Conservation (phyloP, 1,140 invertebrate genomes). For the Drosophila lowei region DNA sequence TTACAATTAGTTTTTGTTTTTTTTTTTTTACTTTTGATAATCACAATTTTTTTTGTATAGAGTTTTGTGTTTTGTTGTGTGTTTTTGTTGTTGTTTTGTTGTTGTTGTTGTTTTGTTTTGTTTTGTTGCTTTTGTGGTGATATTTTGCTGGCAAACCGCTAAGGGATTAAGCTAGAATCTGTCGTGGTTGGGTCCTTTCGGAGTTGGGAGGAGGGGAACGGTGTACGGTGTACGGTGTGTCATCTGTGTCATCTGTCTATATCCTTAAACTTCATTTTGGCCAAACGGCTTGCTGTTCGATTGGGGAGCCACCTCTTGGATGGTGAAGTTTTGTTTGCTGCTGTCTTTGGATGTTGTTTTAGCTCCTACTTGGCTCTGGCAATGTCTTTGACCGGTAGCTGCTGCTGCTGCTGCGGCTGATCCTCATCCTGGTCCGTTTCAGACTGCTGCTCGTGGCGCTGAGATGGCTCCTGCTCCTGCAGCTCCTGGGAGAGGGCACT, state of each 20-base stretch:
- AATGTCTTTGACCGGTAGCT: constrained; percentile 1
- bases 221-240: no score
- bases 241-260: neutral
- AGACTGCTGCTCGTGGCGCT: constrained; percentile 12
- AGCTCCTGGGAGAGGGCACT: constrained; percentile 17
- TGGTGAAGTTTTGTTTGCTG: constrained; percentile 41
- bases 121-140: constrained; percentile 19
- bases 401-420: constrained; percentile 13
- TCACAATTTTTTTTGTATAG: constrained; percentile 44
- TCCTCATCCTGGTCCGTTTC: neutral
- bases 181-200: constrained; percentile 22
- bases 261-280: neutral
- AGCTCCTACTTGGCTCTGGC: constrained; percentile 25
- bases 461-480: constrained; percentile 5
- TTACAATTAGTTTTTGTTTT: constrained; percentile 34
- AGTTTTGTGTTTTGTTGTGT: constrained; percentile 32
- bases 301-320: neutral
- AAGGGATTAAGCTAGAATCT: constrained; percentile 49
- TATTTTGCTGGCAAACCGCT: constrained; percentile 19
- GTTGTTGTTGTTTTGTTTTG: constrained; percentile 18
- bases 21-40: constrained; percentile 32
- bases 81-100: constrained; percentile 34
- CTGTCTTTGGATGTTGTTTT: constrained; percentile 19
- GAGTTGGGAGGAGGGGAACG: no score
- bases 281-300: no score